Conservation (phyloP, 2,797 vertebrate species). For the Semotilus atromaculatus region DNA sequence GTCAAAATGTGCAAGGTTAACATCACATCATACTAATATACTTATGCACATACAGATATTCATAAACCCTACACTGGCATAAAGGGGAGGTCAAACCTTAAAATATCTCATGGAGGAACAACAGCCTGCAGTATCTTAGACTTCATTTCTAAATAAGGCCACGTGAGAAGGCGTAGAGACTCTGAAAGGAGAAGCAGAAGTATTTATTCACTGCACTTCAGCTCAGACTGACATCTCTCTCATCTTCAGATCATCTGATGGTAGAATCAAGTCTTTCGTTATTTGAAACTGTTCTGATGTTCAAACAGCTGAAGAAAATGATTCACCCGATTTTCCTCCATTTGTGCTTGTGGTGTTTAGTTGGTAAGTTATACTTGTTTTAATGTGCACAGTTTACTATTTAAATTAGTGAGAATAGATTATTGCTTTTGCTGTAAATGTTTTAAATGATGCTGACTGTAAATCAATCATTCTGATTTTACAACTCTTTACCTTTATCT, state of each 20-base stretch:
- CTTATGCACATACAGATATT: no score
- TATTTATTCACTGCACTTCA: neutral
- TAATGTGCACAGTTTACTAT: neutral
- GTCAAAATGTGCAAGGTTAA: no score
- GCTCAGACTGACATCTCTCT: neutral
- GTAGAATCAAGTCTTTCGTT: neutral
- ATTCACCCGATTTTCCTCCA: no score
- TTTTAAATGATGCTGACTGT: neutral
- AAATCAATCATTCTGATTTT: neutral
- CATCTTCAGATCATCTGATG: neutral
- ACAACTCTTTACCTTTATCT: neutral
- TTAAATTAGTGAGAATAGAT: neutral
- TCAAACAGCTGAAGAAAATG: neutral
- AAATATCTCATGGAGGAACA: neutral
- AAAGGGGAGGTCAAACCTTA: no score
- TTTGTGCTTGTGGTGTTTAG: neutral
- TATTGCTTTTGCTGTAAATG: no score
- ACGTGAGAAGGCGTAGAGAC: neutral
- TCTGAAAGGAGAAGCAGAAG: neutral
- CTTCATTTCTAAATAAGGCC: neutral
- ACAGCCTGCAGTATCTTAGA: neutral
- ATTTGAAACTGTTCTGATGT: neutral
- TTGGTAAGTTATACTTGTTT: neutral
- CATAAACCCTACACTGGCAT: no score
- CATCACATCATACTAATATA: no score